Percentiles rank a stretch among this genome's conserved stretches.
Conservation (phyloP, 2,888 invertebrate species). For the Agapostemon virescens region DNA sequence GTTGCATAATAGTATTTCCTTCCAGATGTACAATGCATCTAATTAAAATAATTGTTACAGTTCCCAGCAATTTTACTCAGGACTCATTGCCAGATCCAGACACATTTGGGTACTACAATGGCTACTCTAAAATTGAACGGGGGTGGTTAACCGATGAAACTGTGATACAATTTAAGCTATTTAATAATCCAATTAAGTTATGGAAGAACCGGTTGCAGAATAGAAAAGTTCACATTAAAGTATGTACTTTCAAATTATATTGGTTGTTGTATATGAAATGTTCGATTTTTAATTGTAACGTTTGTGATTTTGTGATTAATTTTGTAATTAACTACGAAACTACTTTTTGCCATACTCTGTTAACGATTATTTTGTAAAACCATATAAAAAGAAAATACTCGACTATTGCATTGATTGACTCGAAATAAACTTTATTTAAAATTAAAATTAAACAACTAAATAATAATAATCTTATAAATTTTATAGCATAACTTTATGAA, state of each 20-base stretch:
- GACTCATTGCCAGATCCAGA: constrained; percentile 82
- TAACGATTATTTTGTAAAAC: too few species aligned
- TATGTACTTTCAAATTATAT: constrained; percentile 68
- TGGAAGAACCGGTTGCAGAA: constrained; percentile 88
- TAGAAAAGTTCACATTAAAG: constrained; percentile 86
- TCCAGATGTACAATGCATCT: neutral
- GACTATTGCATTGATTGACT: too few species aligned
- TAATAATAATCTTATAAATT: neutral
- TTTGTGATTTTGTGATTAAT: too few species aligned
- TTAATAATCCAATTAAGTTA: constrained; percentile 89
- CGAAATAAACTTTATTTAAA: too few species aligned
- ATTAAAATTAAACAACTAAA: too few species aligned
- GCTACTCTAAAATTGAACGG: constrained; percentile 84
- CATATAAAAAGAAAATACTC: too few species aligned
- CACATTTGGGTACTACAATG: constrained; percentile 86
- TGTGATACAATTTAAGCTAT: constrained; percentile 91
- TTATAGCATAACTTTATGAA: neutral
- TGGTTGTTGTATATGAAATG: neutral
- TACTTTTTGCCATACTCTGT: too few species aligned
- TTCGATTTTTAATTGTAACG: neutral
- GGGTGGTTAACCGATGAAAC: constrained; percentile 94
- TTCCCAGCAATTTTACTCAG: constrained; percentile 72
- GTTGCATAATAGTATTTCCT: constrained; percentile 38
- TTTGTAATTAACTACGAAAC: too few species aligned
- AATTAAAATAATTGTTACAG: constrained; percentile 63